phyloP scores from a whole-genome alignment of 92 coral and sea anemone species.

The Actinostola sp. region DNA sequence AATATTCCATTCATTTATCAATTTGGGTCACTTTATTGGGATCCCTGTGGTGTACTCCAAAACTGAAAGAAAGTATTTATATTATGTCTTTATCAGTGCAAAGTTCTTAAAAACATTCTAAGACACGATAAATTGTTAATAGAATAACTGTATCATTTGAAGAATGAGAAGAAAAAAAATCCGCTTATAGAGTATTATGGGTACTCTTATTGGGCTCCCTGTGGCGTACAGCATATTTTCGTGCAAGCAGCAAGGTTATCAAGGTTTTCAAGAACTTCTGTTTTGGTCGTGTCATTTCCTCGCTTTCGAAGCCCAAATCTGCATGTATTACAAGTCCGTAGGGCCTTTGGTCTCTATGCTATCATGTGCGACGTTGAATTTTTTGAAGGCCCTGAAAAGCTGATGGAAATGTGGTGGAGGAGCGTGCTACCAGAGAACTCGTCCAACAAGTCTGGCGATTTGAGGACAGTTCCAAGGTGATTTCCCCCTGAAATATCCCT shows the following conservation, averaged over 20 bases:
- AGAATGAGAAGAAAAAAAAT: too few relatives aligned
- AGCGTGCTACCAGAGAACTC: background rate
- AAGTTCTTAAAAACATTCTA: too few relatives aligned
- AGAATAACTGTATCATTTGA: too few relatives aligned
- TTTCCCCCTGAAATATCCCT: background rate
- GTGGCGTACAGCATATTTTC: too few relatives aligned
- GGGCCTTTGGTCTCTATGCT: slow-evolving; percentile 23
- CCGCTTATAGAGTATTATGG: slow-evolving; percentile 2
- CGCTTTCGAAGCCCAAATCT: slow-evolving; percentile 11
- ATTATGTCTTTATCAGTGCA: too few relatives aligned
- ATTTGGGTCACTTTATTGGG: too few relatives aligned
- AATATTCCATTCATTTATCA: too few relatives aligned
- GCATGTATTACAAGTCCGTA: slow-evolving; percentile 52
- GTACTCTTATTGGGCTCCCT: slow-evolving; percentile 12
- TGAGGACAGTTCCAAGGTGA: slow-evolving; percentile 77
- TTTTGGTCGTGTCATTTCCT: slow-evolving; percentile 5
- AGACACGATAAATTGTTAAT: too few relatives aligned
- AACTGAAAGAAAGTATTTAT: too few relatives aligned
- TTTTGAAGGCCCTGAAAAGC: slow-evolving; percentile 99
- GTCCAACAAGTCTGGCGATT: slow-evolving; percentile 64
- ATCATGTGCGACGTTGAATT: slow-evolving; percentile 75
- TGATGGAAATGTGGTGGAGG: slow-evolving; percentile 98
- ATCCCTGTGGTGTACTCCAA: too few relatives aligned
- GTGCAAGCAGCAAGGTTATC: too few relatives aligned
- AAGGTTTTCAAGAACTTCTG: background rate